Evolutionary conservation across 92 coral and sea anemone genomes (phyloP), one percentile per base, ranked within the genome.

Genomic region (Scolanthus callimorphus): DNA sequence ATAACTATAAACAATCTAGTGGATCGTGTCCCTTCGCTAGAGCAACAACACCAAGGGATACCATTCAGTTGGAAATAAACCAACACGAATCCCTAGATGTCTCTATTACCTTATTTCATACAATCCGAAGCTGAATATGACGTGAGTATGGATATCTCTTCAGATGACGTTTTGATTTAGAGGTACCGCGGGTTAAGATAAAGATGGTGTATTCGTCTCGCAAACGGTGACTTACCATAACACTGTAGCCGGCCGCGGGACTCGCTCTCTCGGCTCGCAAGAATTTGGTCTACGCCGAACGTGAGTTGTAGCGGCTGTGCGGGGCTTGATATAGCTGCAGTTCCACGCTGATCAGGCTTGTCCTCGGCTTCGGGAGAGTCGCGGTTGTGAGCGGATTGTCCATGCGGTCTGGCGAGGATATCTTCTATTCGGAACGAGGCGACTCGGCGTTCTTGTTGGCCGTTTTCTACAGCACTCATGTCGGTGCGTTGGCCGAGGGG

Each of bases 221-320:
- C n/a, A n/a, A n/a, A n/a, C n/a, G n/a, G n/a, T n/a, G n/a, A 15
- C 95, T 74, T 82, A 86, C 95, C 95, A 52, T 76, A 67, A 39
- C 83, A 60, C 29, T 64, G 73, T 3, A 76, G 59, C 25, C 77
- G 81, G 31, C 57, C 71, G 72, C 88, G 67, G 17, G 69, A 80
- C 23, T 88, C 90, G 1, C 70, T 37, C 17, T 66, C 81, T 23
- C 66, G 78, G 22, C 70, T 63, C 1, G 86, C 86, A 13, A 88
- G 83, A 39, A 88, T 85, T 46, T 83, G 96, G 49, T 88, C 96
- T 17, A 88, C 96, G 9, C 96, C 96, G 69, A 88, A 88, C 70
- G 69, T 88, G 15, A 88, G 60, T 26, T 70, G 60, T 34, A 29
- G 57, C 47, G 73, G 82, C 20, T 69, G 84, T 27, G 63, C 48